phyloP scores from a whole-genome alignment of 2,797 vertebrate genomes.

The Siniperca scherzeri region DNA sequence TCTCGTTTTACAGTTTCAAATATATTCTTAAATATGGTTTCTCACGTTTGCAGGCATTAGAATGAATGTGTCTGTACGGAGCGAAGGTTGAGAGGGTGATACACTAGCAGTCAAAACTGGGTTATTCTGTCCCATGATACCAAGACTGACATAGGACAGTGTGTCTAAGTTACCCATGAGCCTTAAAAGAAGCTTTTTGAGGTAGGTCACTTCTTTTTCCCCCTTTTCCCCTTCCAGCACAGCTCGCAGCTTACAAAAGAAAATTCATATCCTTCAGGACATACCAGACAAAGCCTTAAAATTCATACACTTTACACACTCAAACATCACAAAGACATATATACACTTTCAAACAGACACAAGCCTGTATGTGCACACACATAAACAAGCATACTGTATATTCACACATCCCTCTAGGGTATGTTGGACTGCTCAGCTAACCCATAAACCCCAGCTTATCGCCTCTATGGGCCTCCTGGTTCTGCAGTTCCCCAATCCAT shows the following conservation, averaged over 20 bases:
- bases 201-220: slow-evolving; percentile 7
- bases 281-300: slow-evolving; percentile 40
- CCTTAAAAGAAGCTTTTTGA: slow-evolving; percentile 33
- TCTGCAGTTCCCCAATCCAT: slow-evolving; percentile 59
- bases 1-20: slow-evolving; percentile 31
- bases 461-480: slow-evolving; percentile 61
- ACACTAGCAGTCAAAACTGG: slow-evolving; percentile 34
- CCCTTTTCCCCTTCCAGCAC: slow-evolving; percentile 5
- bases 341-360: slow-evolving; percentile 31
- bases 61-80: slow-evolving; percentile 17
- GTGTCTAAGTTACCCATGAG: slow-evolving; percentile 29
- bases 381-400: slow-evolving; percentile 44
- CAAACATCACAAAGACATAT: slow-evolving; percentile 8
- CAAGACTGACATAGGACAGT: slow-evolving; percentile 25
- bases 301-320: slow-evolving; percentile 4
- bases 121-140: slow-evolving; percentile 37
- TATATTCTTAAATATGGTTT: slow-evolving; percentile 31
- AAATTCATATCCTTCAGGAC: slow-evolving; percentile 30
- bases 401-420: slow-evolving; percentile 55
- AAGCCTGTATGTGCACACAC: slow-evolving; percentile 23
- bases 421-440: slow-evolving; percentile 67
- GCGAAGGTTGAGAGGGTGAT: slow-evolving; percentile 1
- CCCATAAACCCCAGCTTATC: slow-evolving; percentile 76
- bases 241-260: slow-evolving; percentile 33
- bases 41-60: slow-evolving; percentile 10